Evolutionary conservation across 2,113 vertebrate species (phyloP).

Genomic region (Hypocryptadius cinnamomeus): DNA sequence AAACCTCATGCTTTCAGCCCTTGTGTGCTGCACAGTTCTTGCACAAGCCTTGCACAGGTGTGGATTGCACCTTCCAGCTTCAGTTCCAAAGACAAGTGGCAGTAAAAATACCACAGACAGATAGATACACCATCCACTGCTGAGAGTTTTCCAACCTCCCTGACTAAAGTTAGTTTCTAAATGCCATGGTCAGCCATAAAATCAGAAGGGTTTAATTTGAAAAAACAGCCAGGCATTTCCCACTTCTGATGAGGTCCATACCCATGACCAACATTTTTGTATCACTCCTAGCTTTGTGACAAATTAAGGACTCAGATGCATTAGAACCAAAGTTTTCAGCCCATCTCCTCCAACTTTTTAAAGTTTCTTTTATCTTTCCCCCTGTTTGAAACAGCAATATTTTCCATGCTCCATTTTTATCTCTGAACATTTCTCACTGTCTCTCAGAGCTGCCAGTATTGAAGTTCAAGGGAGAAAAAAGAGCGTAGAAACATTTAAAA

Average conservation of each 20-base stretch:
- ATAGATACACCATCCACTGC: neutral
- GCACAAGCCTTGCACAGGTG: fast-evolving
- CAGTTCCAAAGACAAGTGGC: neutral
- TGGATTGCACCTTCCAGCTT: neutral
- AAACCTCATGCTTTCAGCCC: neutral
- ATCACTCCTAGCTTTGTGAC: neutral
- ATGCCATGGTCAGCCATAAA: neutral
- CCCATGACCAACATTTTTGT: fast-evolving
- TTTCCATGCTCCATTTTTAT: neutral
- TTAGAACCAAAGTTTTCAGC: neutral
- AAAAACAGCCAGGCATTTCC: neutral
- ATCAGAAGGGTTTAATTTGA: neutral
- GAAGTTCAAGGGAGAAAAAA: neutral
- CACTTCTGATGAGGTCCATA: neutral
- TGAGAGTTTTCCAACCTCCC: neutral
- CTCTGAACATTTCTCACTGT: neutral
- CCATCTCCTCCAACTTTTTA: neutral
- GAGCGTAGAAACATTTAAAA: neutral
- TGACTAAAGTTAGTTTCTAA: neutral
- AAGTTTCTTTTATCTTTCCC: neutral
- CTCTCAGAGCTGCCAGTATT: neutral
- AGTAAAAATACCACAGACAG: neutral
- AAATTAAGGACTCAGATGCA: neutral
- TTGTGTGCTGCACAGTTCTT: neutral
- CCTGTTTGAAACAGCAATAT: neutral